Evolutionary conservation across 1,140 invertebrate species (phyloP), one percentile per base, ranked within the genome.

Genomic region (Heliconius himera): DNA sequence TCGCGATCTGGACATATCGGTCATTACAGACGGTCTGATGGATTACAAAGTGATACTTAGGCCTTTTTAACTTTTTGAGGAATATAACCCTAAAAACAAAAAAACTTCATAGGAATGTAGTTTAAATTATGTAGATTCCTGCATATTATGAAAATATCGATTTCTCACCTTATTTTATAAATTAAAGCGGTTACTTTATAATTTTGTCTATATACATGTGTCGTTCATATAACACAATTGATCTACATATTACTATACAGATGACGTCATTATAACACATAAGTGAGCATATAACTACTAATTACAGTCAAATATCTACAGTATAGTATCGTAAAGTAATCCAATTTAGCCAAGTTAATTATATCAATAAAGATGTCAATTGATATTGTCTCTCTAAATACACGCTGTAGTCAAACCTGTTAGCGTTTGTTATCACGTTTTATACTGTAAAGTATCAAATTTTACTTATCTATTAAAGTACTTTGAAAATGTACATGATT

Each of bases 331-430:
- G 56, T 13, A 13, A 9, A 60, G 56, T 60, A 60, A 60, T 60
- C 56, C 56, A 60, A 60, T 60, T 60, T 26, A 60, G 56, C 56
- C 56, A 60, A 60, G 56, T 60, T 60, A 60, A 60, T 60, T 60
- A 60, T 22, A 60, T 60, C 56, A 60, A 60, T 60, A 60, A 60
- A 60, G 56, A 60, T 60, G 56, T 60, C 56, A 60, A 60, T 60
- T 60, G 56, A 60, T 60, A 60, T 60, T 60, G 56, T 60, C 56
- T 60, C 56, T 60, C 54, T 56, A 56, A 56, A 56, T 56, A 56
- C 20, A 56, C 54, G 54, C 6, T n/a, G 54, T 56, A 56, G 20
- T 56, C 54, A 56, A 56, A 56, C 2, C 54, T 56, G 54, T 22
- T 56, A 56, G 54, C 54, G 20, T 56, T 51, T 20, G 54, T 0